phyloP scores from a whole-genome alignment of 1,140 invertebrate genomes.

The Pseudomyrmex pallidus region DNA sequence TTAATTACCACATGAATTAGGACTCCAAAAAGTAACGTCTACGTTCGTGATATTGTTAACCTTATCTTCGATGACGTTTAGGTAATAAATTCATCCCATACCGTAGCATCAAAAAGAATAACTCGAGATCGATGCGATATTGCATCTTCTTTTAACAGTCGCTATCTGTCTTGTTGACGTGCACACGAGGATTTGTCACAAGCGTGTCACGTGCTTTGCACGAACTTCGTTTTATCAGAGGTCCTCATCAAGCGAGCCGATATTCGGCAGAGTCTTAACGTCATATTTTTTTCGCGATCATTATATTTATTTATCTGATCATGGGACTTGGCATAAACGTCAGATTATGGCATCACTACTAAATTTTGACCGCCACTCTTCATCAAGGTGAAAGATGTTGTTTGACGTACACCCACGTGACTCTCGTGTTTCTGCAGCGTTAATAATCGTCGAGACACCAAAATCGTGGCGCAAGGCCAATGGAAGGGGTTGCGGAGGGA shows the following conservation, averaged over 20 bases:
- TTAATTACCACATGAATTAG: constrained; percentile 16
- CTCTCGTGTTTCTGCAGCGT: background rate
- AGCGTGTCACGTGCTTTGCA: too few relatives aligned
- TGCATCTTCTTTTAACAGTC: too few relatives aligned
- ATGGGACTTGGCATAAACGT: background rate
- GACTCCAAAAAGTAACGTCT: background rate
- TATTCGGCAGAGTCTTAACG: background rate
- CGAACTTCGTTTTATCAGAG: too few relatives aligned
- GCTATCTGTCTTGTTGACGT: too few relatives aligned
- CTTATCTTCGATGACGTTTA: background rate
- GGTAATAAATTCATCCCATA: background rate
- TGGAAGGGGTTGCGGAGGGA: background rate
- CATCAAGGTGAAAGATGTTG: constrained; percentile 21
- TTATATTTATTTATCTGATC: constrained; percentile 19
- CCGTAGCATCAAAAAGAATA: too few relatives aligned
- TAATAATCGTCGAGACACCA: constrained; percentile 19
- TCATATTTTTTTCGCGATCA: background rate
- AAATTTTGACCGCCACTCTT: constrained; percentile 1
- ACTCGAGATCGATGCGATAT: background rate
- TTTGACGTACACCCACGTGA: constrained; percentile 15
- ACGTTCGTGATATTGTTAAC: background rate
- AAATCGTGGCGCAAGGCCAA: constrained; percentile 10
- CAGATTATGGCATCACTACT: background rate
- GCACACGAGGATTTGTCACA: too few relatives aligned
- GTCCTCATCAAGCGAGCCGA: too few relatives aligned